Evolutionary conservation across 2,113 vertebrate species (phyloP), one percentile per base, ranked within the genome.

Genomic region (Melanotaenia duboulayi): DNA sequence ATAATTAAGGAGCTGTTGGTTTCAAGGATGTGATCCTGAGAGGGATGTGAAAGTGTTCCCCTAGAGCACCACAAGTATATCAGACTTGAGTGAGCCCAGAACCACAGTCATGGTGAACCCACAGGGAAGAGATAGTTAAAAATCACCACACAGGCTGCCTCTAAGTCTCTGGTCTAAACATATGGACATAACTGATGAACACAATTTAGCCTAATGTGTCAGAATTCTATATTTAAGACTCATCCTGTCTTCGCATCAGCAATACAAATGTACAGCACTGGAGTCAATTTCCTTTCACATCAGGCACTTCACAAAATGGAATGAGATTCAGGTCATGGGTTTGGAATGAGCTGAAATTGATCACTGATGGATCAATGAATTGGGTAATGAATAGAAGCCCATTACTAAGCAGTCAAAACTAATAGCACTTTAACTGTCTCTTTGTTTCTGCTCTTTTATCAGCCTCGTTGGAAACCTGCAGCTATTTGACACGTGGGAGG

Each of bases 1-100:
- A 94, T 92, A 91, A 94, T 94, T 90, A 82, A 93, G 74, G 65
- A 88, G 90, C 74, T 63, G 68, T 54, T 88, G 80, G 66, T 87
- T 85, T 87, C 80, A 76, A 81, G 89, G 85, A 82, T 79, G 86
- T 75, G 86, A 74, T 78, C 80, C 84, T 83, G 74, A 70, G 68
- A 78, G 78, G 74, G 65, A 82, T 76, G 89, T 67, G 90, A 93
- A 93, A 91, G 89, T 91, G 86, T 83, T 65, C 87, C 67, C 65
- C 54, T 86, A 87, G 87, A 85, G 74, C 68, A 73, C 39, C 16
- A 8, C 55, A 52, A 66, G 65, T 59, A 52, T 67, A 81, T 71
- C 63, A 19, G 17, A 81, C 71, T 49, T 2, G 7, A 80, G 77
- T 28, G 59, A 58, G 56, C 28, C 11, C 71, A 68, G 60, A 44